Evolutionary conservation across 2,113 vertebrate species (phyloP), one percentile per base, ranked within the genome.

Genomic region (Ginglymostoma cirratum): DNA sequence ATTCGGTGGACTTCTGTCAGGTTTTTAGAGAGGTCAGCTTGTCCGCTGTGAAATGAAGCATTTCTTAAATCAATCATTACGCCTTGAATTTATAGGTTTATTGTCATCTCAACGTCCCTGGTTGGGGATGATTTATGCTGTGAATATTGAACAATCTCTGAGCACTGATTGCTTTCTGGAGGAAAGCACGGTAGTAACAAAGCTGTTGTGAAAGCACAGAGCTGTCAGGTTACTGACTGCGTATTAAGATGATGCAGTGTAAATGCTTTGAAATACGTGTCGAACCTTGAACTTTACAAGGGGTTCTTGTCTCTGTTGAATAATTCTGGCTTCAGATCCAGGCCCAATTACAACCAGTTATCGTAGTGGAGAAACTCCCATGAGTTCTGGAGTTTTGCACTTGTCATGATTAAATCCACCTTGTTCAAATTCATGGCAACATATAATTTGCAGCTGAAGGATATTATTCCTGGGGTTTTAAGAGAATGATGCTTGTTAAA

Each of bases 251-350:
- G 34, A 93, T 93, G 89, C 65, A 19, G 89, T 38, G 6, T 23
- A 93, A 38, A 6, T 67, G n/a, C 89, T 66, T 7, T 42, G 89
- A 66, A 93, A 93, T 93, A 93, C 89, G 67, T 93, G 34, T 66
- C 23, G 89, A 93, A 93, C 61, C n/a, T 93, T 93, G 89, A 93
- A 93, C 89, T 66, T 93, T 38, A 66, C 89, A 66, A 66, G 61
- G 30, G n/a, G 5, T 67, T 93, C 17, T 66, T 38, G 34, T 93
- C 89, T 93, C 61, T 65, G 34, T 66, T 93, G 89, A 93, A 38
- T 93, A 90, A 66, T 93, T 93, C 34, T 48, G 38, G n/a, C 89
- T 93, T 5, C 61, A 93, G 42, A 67, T 66, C 55, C 61, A n/a
- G 7, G 61, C 34, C 21, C 89, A 93, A 67, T 38, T 66, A 67